These are phyloP conservation scores for Cyphomyrmex costatus DNA, from an alignment of 1,140 invertebrate genomes.

Conservation along the genomic window DNA sequence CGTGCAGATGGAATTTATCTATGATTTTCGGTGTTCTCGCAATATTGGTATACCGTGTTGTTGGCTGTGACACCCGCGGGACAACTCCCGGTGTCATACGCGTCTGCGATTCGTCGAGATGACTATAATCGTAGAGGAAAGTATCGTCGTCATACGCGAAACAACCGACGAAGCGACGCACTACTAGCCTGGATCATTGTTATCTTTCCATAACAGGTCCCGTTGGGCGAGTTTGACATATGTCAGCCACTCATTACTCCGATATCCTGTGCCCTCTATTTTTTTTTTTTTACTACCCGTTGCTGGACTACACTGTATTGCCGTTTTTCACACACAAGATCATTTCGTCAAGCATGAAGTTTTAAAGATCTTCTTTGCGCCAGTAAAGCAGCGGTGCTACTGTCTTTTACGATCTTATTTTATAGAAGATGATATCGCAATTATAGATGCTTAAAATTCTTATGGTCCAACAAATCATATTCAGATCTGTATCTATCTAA, in stretches of 20 bases:
- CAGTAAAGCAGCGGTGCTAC: neutral
- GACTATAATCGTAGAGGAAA: conserved; percentile 54
- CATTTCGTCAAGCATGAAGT: conserved; percentile 18
- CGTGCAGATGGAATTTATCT: conserved; percentile 20
- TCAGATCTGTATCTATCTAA: too few relatives aligned
- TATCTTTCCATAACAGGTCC: conserved; percentile 71
- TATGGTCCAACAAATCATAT: too few relatives aligned
- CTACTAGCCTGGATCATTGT: conserved; percentile 57
- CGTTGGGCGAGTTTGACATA: conserved; percentile 21
- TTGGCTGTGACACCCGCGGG: conserved; percentile 28
- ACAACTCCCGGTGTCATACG: conserved; percentile 1
- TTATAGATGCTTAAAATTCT: neutral
- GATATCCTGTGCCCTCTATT: neutral
- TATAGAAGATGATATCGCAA: neutral
- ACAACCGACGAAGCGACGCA: conserved; percentile 30
- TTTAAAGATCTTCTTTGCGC: neutral
- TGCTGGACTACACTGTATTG: neutral
- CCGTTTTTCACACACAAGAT: neutral
- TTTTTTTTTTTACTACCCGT: conserved; percentile 24
- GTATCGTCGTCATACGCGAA: conserved; percentile 51
- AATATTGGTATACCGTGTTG: neutral
- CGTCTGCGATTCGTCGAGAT: conserved; percentile 59
- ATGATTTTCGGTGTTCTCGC: conserved; percentile 55
- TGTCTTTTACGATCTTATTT: neutral
- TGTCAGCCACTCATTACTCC: conserved; percentile 21